phyloP scores from a whole-genome alignment of 2,113 vertebrate genomes.

The Gnathonemus echidnorhynchus region DNA sequence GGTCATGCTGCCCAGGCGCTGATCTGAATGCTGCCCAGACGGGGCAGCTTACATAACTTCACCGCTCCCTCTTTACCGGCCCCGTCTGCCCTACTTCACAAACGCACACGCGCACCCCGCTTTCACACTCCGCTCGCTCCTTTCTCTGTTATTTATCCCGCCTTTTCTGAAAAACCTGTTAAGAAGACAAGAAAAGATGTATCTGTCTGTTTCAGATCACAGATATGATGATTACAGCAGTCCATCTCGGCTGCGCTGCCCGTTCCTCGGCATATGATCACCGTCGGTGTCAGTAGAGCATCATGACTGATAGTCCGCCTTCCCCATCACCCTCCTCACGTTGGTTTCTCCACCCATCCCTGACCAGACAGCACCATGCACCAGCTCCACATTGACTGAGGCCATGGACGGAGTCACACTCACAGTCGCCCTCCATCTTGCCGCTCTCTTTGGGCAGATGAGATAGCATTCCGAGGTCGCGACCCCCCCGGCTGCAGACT shows the following conservation, averaged over 20 bases:
- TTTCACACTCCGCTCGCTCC: neutral
- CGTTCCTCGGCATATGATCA: neutral
- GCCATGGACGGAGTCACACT: neutral
- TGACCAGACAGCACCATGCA: neutral
- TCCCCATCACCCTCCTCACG: neutral
- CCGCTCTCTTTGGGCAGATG: neutral
- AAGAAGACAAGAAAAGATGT: neutral
- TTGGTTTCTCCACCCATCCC: neutral
- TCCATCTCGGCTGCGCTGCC: neutral
- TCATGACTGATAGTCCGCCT: neutral
- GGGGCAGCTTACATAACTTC: conserved; percentile 34
- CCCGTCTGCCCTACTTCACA: neutral
- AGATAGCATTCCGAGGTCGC: neutral
- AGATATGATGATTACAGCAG: neutral
- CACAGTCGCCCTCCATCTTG: neutral
- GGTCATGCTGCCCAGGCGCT: conserved; percentile 26
- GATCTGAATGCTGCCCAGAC: conserved; percentile 33
- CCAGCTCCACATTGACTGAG: neutral
- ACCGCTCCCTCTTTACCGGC: conserved; percentile 10
- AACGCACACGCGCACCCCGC: neutral
- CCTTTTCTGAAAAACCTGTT: neutral
- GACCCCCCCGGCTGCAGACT: neutral
- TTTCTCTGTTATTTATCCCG: neutral
- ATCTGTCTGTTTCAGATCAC: neutral
- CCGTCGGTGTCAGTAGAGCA: neutral